These are phyloP conservation scores for Hypomecis punctinalis DNA, from an alignment of 2,888 invertebrate species.

Conservation along the genomic window DNA sequence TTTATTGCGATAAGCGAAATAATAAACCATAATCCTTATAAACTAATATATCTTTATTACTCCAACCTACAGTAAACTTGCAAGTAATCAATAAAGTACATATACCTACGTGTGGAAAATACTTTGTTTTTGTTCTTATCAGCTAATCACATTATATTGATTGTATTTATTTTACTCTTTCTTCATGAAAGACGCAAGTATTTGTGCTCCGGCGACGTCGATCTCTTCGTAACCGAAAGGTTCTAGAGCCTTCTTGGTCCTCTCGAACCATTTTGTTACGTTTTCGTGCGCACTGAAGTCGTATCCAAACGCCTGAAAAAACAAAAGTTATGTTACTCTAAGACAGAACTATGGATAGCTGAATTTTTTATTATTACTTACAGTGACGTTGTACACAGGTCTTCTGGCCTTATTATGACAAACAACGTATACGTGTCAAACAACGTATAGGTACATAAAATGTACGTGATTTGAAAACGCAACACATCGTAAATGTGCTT, in stretches of 20 bases:
- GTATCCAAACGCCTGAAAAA: slow-evolving; percentile 80
- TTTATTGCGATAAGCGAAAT: no score
- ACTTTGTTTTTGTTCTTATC: not conserved
- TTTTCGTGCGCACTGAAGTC: slow-evolving; percentile 85
- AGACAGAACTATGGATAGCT: no score
- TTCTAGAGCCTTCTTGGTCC: slow-evolving; percentile 86
- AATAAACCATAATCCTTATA: slow-evolving; percentile 40
- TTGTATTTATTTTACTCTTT: slow-evolving; percentile 51
- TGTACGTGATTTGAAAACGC: no score
- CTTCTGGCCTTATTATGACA: no score
- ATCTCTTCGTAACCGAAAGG: slow-evolving; percentile 89
- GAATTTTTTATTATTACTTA: no score
- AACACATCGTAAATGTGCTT: no score
- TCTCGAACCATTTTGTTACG: slow-evolving; percentile 87
- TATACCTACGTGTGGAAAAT: not conserved
- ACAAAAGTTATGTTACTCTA: slow-evolving; percentile 8
- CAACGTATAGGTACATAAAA: no score
- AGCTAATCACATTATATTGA: slow-evolving; percentile 4
- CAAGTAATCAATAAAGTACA: slow-evolving; percentile 28
- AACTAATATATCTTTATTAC: slow-evolving; percentile 46
- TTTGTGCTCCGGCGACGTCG: slow-evolving; percentile 84
- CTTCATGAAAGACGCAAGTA: slow-evolving; percentile 82
- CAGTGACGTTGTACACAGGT: no score
- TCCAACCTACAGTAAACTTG: slow-evolving; percentile 27
- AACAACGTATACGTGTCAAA: no score